Conservation (phyloP, 1,140 invertebrate species). For the Frieseomelitta varia region DNA sequence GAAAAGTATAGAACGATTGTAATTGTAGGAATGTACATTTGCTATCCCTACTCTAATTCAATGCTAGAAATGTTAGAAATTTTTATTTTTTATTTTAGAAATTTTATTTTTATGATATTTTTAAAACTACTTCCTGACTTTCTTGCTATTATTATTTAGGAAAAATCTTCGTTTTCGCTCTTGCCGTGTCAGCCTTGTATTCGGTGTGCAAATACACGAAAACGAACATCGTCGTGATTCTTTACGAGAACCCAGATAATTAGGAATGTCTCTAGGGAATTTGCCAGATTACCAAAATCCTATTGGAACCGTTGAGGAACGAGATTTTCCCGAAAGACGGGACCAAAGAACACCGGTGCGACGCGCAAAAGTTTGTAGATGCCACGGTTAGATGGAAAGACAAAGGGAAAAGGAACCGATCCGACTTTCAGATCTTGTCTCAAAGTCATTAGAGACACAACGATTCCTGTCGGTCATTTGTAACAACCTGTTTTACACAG, state of each 20-base stretch:
- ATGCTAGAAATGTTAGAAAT: too few species aligned
- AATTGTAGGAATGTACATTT: too few species aligned
- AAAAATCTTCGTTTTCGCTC: too few species aligned
- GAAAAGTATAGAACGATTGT: too few species aligned
- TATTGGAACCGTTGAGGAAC: conserved; percentile 34
- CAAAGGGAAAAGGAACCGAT: conserved; percentile 31
- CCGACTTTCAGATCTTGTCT: conserved; percentile 71
- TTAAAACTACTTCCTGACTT: too few species aligned
- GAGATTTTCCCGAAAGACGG: background rate
- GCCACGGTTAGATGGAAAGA: conserved; percentile 53
- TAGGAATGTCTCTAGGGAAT: conserved; percentile 24
- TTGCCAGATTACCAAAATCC: conserved; percentile 39
- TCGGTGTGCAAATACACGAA: conserved; percentile 14
- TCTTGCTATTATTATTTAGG: too few species aligned
- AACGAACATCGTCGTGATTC: conserved; percentile 8
- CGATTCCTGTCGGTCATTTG: conserved; percentile 61
- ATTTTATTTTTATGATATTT: too few species aligned
- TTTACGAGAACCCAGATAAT: conserved; percentile 33
- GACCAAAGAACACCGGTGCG: conserved; percentile 47
- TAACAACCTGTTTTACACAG: background rate
- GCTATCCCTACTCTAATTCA: too few species aligned
- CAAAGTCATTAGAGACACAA: conserved; percentile 73
- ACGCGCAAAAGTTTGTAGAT: conserved; percentile 67
- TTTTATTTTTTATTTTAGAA: too few species aligned
- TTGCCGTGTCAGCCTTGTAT: too few species aligned